Evolutionary conservation across 2,888 invertebrate genomes (phyloP).

Genomic region (Dasypogon diadema): DNA sequence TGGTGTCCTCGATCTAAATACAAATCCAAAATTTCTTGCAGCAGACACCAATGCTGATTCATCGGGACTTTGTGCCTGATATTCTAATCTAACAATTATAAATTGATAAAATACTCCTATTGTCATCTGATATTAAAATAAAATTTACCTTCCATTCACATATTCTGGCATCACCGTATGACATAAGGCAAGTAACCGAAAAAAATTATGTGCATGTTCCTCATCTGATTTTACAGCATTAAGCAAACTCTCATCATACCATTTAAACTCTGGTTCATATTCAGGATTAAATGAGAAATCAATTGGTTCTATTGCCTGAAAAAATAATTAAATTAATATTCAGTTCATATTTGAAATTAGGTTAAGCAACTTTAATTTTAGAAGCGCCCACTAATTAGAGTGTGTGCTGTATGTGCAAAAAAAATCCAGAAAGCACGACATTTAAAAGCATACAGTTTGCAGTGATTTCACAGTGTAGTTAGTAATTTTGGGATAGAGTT

Average conservation of each 20-base stretch:
- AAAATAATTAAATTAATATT: slow-evolving; percentile 19
- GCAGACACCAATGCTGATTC: slow-evolving; percentile 97
- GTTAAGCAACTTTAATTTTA: slow-evolving; percentile 6
- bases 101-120: background rate
- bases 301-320: slow-evolving; percentile 80
- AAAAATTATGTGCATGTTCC: slow-evolving; percentile 85
- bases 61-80: slow-evolving; percentile 96
- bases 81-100: slow-evolving; percentile 62
- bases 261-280: slow-evolving; percentile 92
- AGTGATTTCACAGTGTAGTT: slow-evolving; percentile 6
- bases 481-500: background rate
- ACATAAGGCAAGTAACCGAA: slow-evolving; percentile 92
- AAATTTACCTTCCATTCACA: slow-evolving; percentile 77
- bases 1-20: slow-evolving; percentile 92
- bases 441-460: slow-evolving; percentile 18
- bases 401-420: slow-evolving; percentile 18
- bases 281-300: slow-evolving; percentile 97
- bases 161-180: slow-evolving; percentile 99
- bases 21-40: slow-evolving; percentile 98
- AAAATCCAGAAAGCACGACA: slow-evolving; percentile 28
- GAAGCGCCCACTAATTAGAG: slow-evolving; percentile 31
- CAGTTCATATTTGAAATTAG: background rate
- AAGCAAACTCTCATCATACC: slow-evolving; percentile 89
- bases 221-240: slow-evolving; percentile 85
- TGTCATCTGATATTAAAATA: background rate